Evolutionary conservation across 2,888 invertebrate genomes (phyloP).

Genomic region (Eutolmus rufibarbis): DNA sequence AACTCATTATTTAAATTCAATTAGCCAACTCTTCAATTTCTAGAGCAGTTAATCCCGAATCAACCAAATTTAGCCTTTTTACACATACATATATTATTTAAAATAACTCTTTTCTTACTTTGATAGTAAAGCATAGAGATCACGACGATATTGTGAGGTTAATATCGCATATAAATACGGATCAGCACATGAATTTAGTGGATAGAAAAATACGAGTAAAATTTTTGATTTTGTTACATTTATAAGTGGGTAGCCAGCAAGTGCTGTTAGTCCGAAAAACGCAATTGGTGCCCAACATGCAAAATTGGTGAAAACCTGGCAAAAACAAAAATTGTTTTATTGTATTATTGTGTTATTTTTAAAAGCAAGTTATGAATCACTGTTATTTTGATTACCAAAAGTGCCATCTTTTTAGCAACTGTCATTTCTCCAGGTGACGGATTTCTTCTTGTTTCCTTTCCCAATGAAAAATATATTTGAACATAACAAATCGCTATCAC

Average conservation of each 20-base stretch:
- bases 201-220: constrained; percentile 87
- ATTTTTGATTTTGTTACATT: constrained; percentile 83
- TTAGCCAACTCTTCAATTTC: neutral
- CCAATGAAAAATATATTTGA: constrained; percentile 83
- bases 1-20: neutral
- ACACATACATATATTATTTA: neutral
- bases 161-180: constrained; percentile 91
- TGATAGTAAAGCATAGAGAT: constrained; percentile 72
- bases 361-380: neutral
- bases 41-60: neutral
- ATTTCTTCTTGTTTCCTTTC: constrained; percentile 70
- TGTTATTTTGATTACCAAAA: constrained; percentile 67
- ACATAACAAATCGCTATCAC: constrained; percentile 85
- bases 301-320: constrained; percentile 77
- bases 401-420: constrained; percentile 88
- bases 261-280: constrained; percentile 85
- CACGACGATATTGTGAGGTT: constrained; percentile 84
- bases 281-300: constrained; percentile 88
- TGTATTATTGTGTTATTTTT: neutral
- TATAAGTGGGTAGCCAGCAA: constrained; percentile 83
- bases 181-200: constrained; percentile 90
- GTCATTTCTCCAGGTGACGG: constrained; percentile 70
- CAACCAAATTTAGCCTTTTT: neutral
- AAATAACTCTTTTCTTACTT: constrained; percentile 63
- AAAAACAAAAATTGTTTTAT: neutral